Evolutionary conservation across 2,113 vertebrate species (phyloP).

Genomic region (Struthidea cinerea): DNA sequence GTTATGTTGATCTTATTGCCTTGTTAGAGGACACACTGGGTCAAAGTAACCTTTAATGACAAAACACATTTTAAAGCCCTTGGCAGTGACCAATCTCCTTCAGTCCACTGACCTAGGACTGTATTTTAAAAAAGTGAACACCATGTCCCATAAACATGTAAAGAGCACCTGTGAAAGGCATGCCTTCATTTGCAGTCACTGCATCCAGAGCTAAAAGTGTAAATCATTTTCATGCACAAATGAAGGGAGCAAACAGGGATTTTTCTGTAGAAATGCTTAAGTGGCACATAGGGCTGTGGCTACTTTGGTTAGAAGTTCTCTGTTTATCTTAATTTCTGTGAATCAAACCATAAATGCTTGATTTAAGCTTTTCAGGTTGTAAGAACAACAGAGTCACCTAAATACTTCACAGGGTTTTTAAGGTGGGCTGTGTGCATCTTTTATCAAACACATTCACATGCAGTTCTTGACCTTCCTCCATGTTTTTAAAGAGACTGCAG

Average conservation of each 20-base stretch:
- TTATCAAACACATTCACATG: not conserved
- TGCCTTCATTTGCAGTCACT: not conserved
- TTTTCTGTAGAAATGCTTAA: not conserved
- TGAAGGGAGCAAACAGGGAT: not conserved
- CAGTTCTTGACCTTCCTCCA: not conserved
- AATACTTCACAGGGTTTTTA: not conserved
- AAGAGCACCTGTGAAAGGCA: not conserved
- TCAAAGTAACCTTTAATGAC: conserved; percentile 21
- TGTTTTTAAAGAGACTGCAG: not conserved
- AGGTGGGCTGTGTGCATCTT: not conserved
- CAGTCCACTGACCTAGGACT: not conserved
- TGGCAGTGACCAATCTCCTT: not conserved
- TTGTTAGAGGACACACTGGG: not conserved
- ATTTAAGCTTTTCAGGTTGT: not conserved
- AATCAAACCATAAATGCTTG: not conserved
- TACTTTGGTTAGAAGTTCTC: not conserved
- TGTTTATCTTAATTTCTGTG: not conserved
- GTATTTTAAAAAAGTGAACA: not conserved
- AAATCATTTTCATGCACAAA: not conserved
- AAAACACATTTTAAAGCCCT: not conserved
- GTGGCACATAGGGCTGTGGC: not conserved
- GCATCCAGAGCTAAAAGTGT: not conserved
- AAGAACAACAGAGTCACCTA: not conserved
- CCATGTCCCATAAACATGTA: not conserved
- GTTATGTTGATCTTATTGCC: not conserved